These are phyloP conservation scores for Pseudochaenichthys georgianus DNA, from an alignment of 2,797 vertebrate genomes.

Conservation along the genomic window DNA sequence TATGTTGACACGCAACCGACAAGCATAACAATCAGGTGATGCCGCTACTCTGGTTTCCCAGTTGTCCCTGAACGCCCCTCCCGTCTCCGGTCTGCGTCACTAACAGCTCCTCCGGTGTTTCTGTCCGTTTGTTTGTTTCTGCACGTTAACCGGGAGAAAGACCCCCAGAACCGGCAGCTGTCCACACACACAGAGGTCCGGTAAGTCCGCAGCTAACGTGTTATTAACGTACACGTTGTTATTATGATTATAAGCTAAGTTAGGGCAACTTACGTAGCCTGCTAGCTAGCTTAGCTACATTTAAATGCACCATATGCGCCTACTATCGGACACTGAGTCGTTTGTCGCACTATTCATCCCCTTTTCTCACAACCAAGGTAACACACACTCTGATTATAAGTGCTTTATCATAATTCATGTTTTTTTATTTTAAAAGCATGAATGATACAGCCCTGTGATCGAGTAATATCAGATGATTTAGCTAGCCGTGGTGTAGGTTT, in stretches of 20 bases:
- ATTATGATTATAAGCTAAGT: background rate
- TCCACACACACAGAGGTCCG: slow-evolving; percentile 5
- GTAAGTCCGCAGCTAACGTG: slow-evolving; percentile 48
- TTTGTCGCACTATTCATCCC: slow-evolving; percentile 3
- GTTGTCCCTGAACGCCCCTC: slow-evolving; percentile 52
- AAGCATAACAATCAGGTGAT: background rate
- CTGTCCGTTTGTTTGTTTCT: slow-evolving; percentile 9
- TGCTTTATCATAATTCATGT: accelerated
- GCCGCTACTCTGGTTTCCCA: slow-evolving; percentile 18
- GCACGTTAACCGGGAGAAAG: slow-evolving; percentile 3
- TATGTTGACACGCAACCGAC: no score
- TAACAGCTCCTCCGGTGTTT: slow-evolving; percentile 25
- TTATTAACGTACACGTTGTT: background rate
- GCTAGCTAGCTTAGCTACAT: slow-evolving; percentile 40
- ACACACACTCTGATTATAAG: accelerated
- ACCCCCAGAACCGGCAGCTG: background rate
- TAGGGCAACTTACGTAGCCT: slow-evolving; percentile 8
- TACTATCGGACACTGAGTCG: slow-evolving; percentile 53
- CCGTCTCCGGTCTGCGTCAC: slow-evolving; percentile 61
- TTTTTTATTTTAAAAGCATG: accelerated
- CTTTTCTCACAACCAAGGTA: accelerated
- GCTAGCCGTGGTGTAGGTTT: accelerated
- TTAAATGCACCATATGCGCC: slow-evolving; percentile 24
- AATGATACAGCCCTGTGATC: accelerated
- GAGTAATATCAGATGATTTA: accelerated